A percentile compares a stretch with the other conserved stretches of the same genome.
Conservation (phyloP, 2,797 vertebrate species). For the Mareca penelope region DNA sequence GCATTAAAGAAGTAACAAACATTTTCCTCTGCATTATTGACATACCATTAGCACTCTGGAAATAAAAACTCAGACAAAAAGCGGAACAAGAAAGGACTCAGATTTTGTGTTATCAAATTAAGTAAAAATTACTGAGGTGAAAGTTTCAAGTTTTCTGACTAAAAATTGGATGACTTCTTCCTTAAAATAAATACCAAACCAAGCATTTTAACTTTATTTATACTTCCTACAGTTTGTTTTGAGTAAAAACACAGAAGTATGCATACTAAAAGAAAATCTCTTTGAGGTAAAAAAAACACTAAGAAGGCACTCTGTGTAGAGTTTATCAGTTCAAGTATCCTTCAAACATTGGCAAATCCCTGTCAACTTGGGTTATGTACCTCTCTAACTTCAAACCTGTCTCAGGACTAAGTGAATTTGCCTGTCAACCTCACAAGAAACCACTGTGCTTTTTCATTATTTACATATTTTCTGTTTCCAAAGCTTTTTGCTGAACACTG, state of each 20-base stretch:
- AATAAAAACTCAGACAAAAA: not conserved
- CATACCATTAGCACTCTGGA: not conserved
- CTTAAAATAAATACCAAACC: not conserved
- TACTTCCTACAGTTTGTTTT: not conserved
- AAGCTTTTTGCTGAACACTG: not conserved
- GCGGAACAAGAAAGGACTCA: not conserved
- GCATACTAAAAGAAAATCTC: not conserved
- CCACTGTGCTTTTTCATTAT: not conserved
- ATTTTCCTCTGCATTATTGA: not conserved
- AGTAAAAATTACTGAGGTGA: not conserved
- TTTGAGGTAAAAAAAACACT: not conserved
- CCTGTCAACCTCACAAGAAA: not conserved
- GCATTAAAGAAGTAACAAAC: not conserved
- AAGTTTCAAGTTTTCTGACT: not conserved
- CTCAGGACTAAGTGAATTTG: not conserved
- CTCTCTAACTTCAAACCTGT: not conserved
- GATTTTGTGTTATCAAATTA: not conserved
- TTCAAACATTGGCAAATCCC: not conserved
- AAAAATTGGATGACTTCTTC: not conserved
- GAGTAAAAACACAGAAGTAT: not conserved
- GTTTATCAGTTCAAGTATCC: not conserved
- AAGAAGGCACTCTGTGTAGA: not conserved
- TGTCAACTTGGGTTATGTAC: not conserved
- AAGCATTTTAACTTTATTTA: not conserved
- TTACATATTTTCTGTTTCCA: not conserved